Percentiles rank a stretch among this genome's conserved stretches.
These are phyloP conservation scores for Regulus satrapa DNA, from an alignment of 2,113 vertebrate species.

Conservation along the genomic window DNA sequence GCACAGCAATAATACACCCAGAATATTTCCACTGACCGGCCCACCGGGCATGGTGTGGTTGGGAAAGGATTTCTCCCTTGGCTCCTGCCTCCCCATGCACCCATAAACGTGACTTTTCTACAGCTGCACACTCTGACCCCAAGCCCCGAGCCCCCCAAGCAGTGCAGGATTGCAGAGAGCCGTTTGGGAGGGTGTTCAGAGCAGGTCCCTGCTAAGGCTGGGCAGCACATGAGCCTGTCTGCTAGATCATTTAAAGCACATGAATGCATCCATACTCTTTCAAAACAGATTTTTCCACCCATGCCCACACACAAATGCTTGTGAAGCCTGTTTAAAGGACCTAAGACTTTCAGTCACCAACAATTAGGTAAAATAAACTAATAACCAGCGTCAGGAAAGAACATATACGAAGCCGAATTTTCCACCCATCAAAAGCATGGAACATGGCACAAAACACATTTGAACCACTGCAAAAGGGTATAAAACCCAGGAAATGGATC, in stretches of 20 bases:
- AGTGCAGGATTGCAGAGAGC: not conserved
- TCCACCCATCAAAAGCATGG: not conserved
- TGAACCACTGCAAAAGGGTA: not conserved
- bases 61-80: not conserved
- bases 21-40: not conserved
- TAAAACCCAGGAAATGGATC: not conserved
- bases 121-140: not conserved
- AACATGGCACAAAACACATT: not conserved
- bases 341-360: not conserved
- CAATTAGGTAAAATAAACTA: not conserved
- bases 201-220: not conserved
- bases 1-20: not conserved
- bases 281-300: not conserved
- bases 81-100: not conserved
- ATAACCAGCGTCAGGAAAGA: not conserved
- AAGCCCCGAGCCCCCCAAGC: too few species aligned
- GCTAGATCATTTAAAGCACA: not conserved
- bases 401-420: not conserved
- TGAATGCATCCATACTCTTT: not conserved
- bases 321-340: not conserved
- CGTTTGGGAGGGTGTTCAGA: not conserved
- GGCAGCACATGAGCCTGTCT: not conserved
- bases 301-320: not conserved
- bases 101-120: not conserved
- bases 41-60: rapidly evolving